phyloP scores from a whole-genome alignment of 2,797 vertebrate species.

The Arnoldichthys spilopterus region DNA sequence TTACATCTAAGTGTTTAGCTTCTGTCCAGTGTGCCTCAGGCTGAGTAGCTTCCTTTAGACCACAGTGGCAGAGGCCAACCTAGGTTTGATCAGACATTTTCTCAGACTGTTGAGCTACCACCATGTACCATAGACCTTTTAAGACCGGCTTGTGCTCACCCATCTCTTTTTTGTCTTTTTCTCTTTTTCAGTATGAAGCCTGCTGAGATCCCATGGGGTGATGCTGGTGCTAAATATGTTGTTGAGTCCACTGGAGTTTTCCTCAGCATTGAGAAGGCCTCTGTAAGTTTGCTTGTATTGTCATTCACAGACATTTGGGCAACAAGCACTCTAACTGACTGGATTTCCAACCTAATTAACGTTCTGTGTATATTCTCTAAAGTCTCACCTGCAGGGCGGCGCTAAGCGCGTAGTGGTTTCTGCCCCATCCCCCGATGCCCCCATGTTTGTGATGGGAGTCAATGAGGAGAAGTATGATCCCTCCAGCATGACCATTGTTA shows the following conservation, averaged over 20 bases:
- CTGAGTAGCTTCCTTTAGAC: not conserved
- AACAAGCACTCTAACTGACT: not conserved
- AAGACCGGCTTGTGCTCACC: not conserved
- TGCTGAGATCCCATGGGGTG: constrained; percentile 86
- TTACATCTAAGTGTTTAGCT: not conserved
- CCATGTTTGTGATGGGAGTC: constrained; percentile 91
- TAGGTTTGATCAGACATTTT: too few relatives aligned
- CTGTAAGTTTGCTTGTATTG: constrained; percentile 71
- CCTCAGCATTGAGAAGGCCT: constrained; percentile 83
- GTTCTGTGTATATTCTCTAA: not conserved
- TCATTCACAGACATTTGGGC: not conserved
- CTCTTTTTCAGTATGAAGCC: constrained; percentile 79
- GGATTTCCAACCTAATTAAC: not conserved
- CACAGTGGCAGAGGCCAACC: not conserved
- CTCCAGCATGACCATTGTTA: constrained; percentile 84
- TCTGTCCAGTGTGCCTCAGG: not conserved
- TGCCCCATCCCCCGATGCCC: constrained; percentile 87
- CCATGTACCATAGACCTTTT: not conserved
- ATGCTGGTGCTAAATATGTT: constrained; percentile 79
- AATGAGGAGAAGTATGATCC: constrained; percentile 87
- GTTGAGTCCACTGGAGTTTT: constrained; percentile 89
- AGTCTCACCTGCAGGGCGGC: constrained; percentile 83
- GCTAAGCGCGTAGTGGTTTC: constrained; percentile 85
- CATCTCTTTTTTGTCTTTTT: not conserved
- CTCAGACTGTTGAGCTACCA: not conserved